Evolutionary conservation across 2,113 vertebrate species (phyloP).

Genomic region (Origma solitaria): DNA sequence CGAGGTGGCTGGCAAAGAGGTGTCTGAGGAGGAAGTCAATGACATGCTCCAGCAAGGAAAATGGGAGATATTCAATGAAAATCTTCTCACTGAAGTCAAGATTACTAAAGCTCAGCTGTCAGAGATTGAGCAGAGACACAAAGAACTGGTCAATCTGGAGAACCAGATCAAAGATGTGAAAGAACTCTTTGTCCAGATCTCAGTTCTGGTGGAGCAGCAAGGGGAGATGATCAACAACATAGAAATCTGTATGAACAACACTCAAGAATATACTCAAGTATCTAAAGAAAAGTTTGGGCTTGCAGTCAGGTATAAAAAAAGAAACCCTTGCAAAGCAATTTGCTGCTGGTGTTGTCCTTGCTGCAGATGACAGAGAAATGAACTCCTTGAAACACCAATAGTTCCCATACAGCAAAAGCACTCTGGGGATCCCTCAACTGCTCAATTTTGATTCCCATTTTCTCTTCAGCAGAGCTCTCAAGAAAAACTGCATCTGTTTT

Average conservation of each 20-base stretch:
- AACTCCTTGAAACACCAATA: neutral
- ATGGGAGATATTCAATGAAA: slow-evolving; percentile 96
- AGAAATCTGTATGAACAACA: slow-evolving; percentile 81
- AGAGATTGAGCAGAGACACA: slow-evolving; percentile 93
- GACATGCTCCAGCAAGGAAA: slow-evolving; percentile 90
- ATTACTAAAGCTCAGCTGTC: slow-evolving; percentile 89
- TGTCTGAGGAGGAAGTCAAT: slow-evolving; percentile 86
- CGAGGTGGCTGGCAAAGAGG: slow-evolving; percentile 85
- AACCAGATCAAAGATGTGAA: slow-evolving; percentile 88
- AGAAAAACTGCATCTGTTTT: neutral
- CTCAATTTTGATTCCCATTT: neutral
- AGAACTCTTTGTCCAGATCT: slow-evolving; percentile 89
- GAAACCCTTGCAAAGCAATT: slow-evolving; percentile 81
- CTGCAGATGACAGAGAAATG: slow-evolving; percentile 63
- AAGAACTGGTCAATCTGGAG: slow-evolving; percentile 87
- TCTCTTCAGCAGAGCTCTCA: neutral
- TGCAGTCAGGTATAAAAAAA: slow-evolving; percentile 85
- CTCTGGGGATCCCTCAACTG: neutral
- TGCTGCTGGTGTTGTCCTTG: slow-evolving; percentile 90
- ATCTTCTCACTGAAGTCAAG: slow-evolving; percentile 84
- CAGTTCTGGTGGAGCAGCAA: slow-evolving; percentile 88
- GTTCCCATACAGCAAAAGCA: neutral
- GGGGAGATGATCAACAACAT: slow-evolving; percentile 86
- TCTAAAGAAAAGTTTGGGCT: slow-evolving; percentile 87
- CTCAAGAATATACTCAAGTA: slow-evolving; percentile 82